These are phyloP conservation scores for Labrus mixtus DNA, from an alignment of 2,113 vertebrate species.

Conservation along the genomic window DNA sequence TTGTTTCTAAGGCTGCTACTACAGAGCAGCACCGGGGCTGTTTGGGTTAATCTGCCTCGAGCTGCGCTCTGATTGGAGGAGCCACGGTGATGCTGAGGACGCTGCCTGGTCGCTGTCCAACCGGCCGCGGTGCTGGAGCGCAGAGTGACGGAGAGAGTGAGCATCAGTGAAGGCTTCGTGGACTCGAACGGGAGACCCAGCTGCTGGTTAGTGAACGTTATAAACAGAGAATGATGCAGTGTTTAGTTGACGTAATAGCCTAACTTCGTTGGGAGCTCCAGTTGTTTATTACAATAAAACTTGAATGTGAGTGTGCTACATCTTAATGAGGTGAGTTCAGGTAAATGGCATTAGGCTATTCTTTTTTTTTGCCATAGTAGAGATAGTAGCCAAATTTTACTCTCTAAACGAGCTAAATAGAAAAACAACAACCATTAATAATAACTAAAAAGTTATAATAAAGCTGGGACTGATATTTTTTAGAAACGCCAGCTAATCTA, in stretches of 20 bases:
- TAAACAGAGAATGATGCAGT: slow-evolving; percentile 5
- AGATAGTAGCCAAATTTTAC: too few species aligned
- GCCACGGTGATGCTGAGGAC: slow-evolving; percentile 69
- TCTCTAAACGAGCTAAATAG: too few species aligned
- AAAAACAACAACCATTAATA: too few species aligned
- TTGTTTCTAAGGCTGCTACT: slow-evolving; percentile 62
- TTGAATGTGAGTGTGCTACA: neutral
- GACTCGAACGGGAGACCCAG: slow-evolving; percentile 25
- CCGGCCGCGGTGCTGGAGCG: slow-evolving; percentile 68
- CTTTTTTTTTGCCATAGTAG: neutral
- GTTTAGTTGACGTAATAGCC: neutral
- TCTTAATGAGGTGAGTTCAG: neutral
- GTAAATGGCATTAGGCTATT: neutral
- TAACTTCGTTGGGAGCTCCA: slow-evolving; percentile 4
- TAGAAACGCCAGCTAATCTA: too few species aligned
- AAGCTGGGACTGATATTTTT: too few species aligned
- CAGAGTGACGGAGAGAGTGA: slow-evolving; percentile 9
- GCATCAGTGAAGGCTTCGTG: slow-evolving; percentile 26
- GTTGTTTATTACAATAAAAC: neutral
- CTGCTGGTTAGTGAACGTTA: slow-evolving; percentile 1
- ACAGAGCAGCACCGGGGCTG: slow-evolving; percentile 57
- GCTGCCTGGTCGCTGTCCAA: slow-evolving; percentile 74
- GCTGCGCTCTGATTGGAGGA: slow-evolving; percentile 78
- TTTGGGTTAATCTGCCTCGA: slow-evolving; percentile 72
- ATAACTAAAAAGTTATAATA: too few species aligned